Evolutionary conservation across 2,888 invertebrate species (phyloP), one percentile per base, ranked within the genome.

Genomic region (Drosophila acutilabella): DNA sequence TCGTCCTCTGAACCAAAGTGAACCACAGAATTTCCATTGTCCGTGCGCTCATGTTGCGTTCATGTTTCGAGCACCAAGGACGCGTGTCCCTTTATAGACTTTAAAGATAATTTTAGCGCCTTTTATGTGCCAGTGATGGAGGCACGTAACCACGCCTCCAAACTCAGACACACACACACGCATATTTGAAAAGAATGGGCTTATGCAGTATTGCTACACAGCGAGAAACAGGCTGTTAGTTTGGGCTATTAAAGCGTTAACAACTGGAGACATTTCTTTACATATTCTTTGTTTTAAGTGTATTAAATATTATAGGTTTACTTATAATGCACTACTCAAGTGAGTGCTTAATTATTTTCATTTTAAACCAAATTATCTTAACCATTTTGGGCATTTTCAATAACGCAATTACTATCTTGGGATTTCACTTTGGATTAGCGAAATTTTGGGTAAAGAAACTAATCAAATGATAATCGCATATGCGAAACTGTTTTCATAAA

Each of bases 21-120:
- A 67, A 50, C 47, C 20, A 56, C 23, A 6, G 18, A n/a, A 48
- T 51, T 58, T 38, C 41, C 64, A 36, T 8, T 62, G 64, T 64
- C 71, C 74, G 38, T 20, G 36, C 26, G 52, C 13, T 44, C 16
- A 44, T 33, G 52, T 23, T 16, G 44, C 53, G 36, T 66, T 59
- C 59, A 62, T 68, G 53, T 58, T 51, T 11, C 42, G n/a, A 42
- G 54, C n/a, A 40, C 44, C 75, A 76, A 73, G 77, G 77, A 76
- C 77, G 73, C 48, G 50, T 5, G 45, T 73, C 73, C 56, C 52
- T 76, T 77, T 69, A 59, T 76, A 68, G 72, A 64, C 48, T 41
- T 11, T 47, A 44, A 40, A 59, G n/a, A 57, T 57, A 87, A 84
- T 84, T 84, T 71, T 87, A 83, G 87, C 71, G 65, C 45, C 80